phyloP scores from a whole-genome alignment of 1,140 invertebrate genomes.

The Hyles vespertilio region DNA sequence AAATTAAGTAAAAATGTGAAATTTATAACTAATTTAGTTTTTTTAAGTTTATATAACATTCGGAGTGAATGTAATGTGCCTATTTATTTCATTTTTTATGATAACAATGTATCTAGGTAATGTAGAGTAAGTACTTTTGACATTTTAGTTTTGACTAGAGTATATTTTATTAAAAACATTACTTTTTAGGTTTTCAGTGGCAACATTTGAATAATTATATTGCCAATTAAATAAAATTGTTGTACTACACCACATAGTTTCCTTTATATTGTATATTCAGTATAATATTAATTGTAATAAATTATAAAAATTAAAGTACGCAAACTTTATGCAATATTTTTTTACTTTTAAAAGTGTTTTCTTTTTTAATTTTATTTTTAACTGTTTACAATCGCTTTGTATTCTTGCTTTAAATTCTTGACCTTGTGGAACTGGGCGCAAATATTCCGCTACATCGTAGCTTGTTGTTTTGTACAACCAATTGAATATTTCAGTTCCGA shows the following conservation, averaged over 20 bases:
- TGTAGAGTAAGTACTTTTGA: slow-evolving; percentile 39
- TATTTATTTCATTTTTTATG: slow-evolving; percentile 65
- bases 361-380: slow-evolving; percentile 34
- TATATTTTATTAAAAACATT: slow-evolving; percentile 37
- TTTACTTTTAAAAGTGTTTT: slow-evolving; percentile 39
- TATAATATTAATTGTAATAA: slow-evolving; percentile 55
- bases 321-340: slow-evolving; percentile 32
- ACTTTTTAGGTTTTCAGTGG: slow-evolving; percentile 36
- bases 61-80: slow-evolving; percentile 62
- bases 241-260: slow-evolving; percentile 18
- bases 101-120: slow-evolving; percentile 58
- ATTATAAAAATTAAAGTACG: slow-evolving; percentile 28
- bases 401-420: slow-evolving; percentile 17
- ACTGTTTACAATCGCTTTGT: slow-evolving; percentile 3
- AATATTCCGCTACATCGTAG: too few relatives aligned
- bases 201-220: slow-evolving; percentile 24
- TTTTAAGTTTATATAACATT: slow-evolving; percentile 54
- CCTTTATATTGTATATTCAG: slow-evolving; percentile 53
- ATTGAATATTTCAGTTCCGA: not conserved
- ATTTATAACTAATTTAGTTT: slow-evolving; percentile 46
- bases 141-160: slow-evolving; percentile 52
- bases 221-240: slow-evolving; percentile 39
- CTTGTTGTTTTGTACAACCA: too few relatives aligned
- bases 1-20: slow-evolving; percentile 40
- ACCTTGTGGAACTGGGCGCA: slow-evolving; percentile 10